phyloP scores from a whole-genome alignment of 1,140 invertebrate genomes.

The Meteorus sp. region DNA sequence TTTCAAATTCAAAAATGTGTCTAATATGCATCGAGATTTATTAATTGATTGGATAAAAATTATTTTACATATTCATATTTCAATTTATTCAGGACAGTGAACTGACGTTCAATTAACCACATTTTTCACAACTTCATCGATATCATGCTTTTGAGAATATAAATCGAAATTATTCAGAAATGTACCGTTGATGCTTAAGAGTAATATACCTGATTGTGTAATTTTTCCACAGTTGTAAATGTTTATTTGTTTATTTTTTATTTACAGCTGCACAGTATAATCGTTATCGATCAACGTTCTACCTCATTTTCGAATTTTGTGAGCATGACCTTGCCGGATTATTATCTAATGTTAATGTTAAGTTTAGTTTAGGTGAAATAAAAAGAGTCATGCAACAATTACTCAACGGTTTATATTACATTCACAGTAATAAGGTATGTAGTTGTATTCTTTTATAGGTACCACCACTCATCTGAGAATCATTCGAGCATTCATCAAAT shows the following conservation, averaged over 20 bases:
- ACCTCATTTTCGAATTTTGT: constrained; percentile 98
- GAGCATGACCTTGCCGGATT: constrained; percentile 98
- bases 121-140: too few relatives aligned
- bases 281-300: constrained; percentile 91
- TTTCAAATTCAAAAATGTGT: too few relatives aligned
- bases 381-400: constrained; percentile 99
- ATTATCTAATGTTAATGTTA: constrained; percentile 93
- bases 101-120: too few relatives aligned
- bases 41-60: too few relatives aligned
- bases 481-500: neutral
- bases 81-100: too few relatives aligned
- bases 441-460: neutral
- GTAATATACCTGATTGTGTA: too few relatives aligned
- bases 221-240: constrained; percentile 8
- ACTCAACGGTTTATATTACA: constrained; percentile 94
- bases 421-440: constrained; percentile 89
- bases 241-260: constrained; percentile 29
- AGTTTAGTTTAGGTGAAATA: constrained; percentile 95
- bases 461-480: neutral
- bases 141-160: too few relatives aligned
- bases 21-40: too few relatives aligned
- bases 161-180: too few relatives aligned
- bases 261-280: constrained; percentile 78
- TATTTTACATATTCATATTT: too few relatives aligned
- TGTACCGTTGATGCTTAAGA: too few relatives aligned